Conservation (phyloP, 2,113 vertebrate genomes). For the Aviceda subcristata region DNA sequence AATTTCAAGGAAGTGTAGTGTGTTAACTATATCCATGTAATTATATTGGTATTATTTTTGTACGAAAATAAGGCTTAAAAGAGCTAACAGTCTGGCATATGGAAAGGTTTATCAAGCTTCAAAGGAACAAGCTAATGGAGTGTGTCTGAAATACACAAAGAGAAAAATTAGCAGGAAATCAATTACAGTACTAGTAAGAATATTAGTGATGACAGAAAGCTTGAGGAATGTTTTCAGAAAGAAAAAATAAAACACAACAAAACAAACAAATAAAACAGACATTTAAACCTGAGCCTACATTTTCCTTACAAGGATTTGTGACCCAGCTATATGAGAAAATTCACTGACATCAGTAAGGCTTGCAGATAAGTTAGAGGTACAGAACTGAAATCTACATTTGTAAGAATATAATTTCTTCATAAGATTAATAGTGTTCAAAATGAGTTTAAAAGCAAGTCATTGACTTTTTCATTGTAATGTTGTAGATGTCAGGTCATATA, state of each 20-base stretch:
- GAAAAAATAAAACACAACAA: fast-evolving
- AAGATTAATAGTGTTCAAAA: background rate
- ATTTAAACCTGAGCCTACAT: background rate
- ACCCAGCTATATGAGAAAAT: background rate
- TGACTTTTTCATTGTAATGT: background rate
- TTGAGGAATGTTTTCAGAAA: background rate
- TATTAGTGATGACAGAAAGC: background rate
- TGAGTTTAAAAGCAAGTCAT: background rate
- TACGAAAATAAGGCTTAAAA: background rate
- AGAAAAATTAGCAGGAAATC: background rate
- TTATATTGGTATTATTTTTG: background rate
- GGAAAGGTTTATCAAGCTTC: background rate
- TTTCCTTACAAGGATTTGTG: background rate
- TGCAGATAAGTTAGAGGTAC: background rate
- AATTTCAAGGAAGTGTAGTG: background rate
- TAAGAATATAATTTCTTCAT: background rate
- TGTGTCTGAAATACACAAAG: background rate
- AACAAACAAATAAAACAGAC: background rate
- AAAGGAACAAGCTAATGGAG: background rate
- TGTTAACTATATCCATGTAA: background rate
- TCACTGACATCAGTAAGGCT: background rate
- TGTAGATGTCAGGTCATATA: background rate
- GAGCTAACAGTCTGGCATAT: background rate
- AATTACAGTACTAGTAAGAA: background rate
- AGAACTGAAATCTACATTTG: background rate